These are phyloP conservation scores for Sminthurinus signatus DNA, from an alignment of 1,140 invertebrate species.

Conservation along the genomic window DNA sequence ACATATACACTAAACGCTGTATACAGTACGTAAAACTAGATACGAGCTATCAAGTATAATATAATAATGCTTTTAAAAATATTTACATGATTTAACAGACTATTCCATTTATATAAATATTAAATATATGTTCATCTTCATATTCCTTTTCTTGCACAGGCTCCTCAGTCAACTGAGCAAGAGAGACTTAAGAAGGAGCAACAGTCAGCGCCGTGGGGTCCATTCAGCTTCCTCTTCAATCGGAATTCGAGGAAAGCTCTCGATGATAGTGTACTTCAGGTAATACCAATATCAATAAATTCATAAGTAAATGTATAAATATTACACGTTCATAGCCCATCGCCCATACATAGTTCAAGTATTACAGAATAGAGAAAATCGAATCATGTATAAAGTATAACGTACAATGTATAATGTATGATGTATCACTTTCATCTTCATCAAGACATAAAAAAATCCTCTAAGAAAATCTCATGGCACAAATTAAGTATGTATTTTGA, in stretches of 20 bases:
- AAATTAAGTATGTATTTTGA: no score
- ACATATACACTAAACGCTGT: background rate
- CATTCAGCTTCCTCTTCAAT: constrained; percentile 50
- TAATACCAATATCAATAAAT: no score
- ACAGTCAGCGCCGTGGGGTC: constrained; percentile 48
- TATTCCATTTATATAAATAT: background rate
- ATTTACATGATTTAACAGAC: background rate
- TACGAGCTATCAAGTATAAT: background rate
- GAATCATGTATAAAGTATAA: no score
- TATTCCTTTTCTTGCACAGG: background rate
- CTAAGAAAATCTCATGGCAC: no score
- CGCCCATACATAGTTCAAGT: no score
- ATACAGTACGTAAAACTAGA: background rate
- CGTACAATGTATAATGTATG: no score
- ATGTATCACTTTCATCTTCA: no score
- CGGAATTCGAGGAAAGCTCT: constrained; percentile 50
- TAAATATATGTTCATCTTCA: background rate
- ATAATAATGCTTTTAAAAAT: background rate
- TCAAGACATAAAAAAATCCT: no score
- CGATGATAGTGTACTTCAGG: constrained; percentile 61
- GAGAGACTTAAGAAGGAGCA: constrained; percentile 47
- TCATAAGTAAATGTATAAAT: no score
- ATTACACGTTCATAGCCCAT: no score
- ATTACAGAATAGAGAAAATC: no score
- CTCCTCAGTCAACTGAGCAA: constrained; percentile 22